These are phyloP conservation scores for Ceratina calcarata DNA, from an alignment of 1,140 invertebrate genomes.

Conservation along the genomic window DNA sequence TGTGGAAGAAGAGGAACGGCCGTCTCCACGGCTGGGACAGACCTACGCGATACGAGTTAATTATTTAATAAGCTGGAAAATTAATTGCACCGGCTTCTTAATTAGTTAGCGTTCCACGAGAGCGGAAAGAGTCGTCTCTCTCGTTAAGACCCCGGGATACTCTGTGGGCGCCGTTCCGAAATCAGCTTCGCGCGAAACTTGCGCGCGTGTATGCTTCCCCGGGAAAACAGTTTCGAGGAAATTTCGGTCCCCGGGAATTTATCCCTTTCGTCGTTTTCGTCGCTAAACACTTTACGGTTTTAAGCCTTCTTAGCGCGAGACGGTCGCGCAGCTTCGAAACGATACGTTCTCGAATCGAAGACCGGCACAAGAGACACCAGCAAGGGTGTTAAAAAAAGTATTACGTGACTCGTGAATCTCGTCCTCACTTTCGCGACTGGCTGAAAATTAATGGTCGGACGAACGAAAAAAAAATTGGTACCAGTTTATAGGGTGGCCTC, in stretches of 20 bases:
- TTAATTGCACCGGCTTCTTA: constrained; percentile 69
- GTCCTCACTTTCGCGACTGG: background rate
- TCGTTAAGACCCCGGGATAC: constrained; percentile 16
- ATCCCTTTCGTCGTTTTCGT: background rate
- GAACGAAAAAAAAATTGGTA: background rate
- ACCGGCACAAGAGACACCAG: too few species aligned
- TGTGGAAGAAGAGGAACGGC: background rate
- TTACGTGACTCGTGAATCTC: too few species aligned
- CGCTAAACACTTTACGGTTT: too few species aligned
- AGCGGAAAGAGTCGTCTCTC: constrained; percentile 38
- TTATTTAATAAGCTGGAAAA: constrained; percentile 75
- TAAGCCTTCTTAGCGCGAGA: too few species aligned
- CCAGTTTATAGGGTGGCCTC: background rate
- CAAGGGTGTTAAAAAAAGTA: too few species aligned
- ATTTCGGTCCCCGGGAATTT: background rate
- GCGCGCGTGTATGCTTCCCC: background rate
- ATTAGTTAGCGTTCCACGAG: constrained; percentile 56
- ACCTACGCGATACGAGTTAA: constrained; percentile 65
- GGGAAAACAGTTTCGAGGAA: background rate
- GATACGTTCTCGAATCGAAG: too few species aligned
- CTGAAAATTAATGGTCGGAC: background rate
- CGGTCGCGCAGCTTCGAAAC: too few species aligned
- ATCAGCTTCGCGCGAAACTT: constrained; percentile 2
- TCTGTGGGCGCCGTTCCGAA: background rate
- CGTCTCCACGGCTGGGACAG: constrained; percentile 41